Conservation (phyloP, 2,113 vertebrate genomes). For the Neomonachus schauinslandi region DNA sequence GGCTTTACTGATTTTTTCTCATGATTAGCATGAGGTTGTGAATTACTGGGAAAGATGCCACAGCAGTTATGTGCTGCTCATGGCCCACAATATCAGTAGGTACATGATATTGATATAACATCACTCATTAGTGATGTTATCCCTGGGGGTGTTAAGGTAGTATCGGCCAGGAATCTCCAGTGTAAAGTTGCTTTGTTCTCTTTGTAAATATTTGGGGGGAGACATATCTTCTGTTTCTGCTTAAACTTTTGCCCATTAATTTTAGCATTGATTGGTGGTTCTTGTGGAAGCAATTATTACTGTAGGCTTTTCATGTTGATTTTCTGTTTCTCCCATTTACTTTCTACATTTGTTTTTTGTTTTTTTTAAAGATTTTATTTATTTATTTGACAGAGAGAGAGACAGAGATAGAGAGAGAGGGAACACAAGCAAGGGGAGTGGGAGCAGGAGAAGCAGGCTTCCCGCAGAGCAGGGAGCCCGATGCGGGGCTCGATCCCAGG, state of each 20-base stretch:
- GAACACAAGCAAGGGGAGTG: no score
- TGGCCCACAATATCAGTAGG: neutral
- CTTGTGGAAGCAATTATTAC: neutral
- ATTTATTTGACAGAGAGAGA: no score
- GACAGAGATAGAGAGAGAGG: no score
- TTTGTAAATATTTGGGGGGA: neutral
- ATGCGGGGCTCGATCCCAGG: no score
- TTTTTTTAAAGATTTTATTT: no score
- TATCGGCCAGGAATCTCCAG: neutral
- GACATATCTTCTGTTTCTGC: neutral
- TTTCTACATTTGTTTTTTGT: neutral
- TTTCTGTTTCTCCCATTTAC: neutral
- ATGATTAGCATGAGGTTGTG: neutral
- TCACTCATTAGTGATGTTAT: neutral
- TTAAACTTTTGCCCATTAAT: constrained; percentile 32
- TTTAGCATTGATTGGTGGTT: neutral
- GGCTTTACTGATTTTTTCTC: neutral
- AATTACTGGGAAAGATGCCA: neutral
- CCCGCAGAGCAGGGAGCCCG: no score
- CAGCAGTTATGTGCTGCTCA: neutral
- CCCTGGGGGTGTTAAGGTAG: neutral
- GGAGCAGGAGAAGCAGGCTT: no score
- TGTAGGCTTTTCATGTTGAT: neutral
- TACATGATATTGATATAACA: neutral
- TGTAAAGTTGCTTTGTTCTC: neutral